Conservation (phyloP, 2,888 invertebrate genomes). For the Eubasilissa splendida region DNA sequence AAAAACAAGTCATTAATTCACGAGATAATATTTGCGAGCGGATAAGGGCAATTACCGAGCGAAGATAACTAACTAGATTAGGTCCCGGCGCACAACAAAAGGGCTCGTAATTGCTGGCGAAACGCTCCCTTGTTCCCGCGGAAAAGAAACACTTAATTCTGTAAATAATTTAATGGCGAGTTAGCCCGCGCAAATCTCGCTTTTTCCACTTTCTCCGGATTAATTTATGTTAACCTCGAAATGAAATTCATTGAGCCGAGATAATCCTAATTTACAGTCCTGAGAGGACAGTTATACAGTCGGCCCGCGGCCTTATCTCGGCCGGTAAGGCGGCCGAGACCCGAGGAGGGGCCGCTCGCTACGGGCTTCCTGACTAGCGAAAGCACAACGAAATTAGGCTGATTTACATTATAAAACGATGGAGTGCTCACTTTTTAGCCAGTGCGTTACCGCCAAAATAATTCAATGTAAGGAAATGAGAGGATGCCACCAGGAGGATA, state of each 20-base stretch:
- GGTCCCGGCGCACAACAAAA: background rate
- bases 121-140: background rate
- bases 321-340: background rate
- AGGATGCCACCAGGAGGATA: too few species aligned
- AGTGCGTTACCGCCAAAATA: too few species aligned
- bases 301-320: constrained; percentile 14
- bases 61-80: background rate
- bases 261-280: constrained; percentile 37
- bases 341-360: too few species aligned
- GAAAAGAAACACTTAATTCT: background rate
- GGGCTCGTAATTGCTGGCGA: background rate
- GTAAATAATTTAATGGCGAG: constrained; percentile 12
- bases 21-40: background rate
- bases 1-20: background rate
- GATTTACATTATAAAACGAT: too few species aligned
- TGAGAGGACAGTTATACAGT: constrained; percentile 6
- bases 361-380: too few species aligned
- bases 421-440: too few species aligned
- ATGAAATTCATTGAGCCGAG: constrained; percentile 33
- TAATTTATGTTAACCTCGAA: constrained; percentile 37
- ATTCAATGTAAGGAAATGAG: too few species aligned
- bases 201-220: constrained; percentile 20
- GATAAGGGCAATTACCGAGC: background rate
- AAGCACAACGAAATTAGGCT: too few species aligned
- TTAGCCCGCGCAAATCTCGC: constrained; percentile 1